Base-by-base conservation (phyloP, 1,140 invertebrate genomes). In the Homarus americanus region DNA sequence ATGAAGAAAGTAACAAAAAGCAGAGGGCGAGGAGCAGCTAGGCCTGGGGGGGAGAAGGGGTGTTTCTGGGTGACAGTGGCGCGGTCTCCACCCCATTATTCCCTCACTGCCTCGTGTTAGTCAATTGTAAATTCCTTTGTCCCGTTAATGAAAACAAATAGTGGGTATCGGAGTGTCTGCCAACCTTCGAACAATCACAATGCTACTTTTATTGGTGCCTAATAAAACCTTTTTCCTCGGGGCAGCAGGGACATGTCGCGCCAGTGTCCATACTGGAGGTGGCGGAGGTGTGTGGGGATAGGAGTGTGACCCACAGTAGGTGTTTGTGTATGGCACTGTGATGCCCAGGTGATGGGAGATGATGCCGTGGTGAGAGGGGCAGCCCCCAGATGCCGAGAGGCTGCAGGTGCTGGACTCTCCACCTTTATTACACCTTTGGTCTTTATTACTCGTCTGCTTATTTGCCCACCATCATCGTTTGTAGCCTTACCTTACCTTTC, bases 91-190 rank as follows among this genome's bases (percentile, higher is more conserved):
- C 72, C 87, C 87, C 87, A 90, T 84, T 82, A 90, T 73, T 63
- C 79, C 69, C n/a, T 82, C 87, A 75, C 66, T 38, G 17, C 80
- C 72, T 75, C 80, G 87, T 90, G 87, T 90, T 90, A 90, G 80
- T 84, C 72, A 76, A 76, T 75, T 84, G 87, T 90, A 90, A 83
- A 83, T 90, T 78, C 87, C 87, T 90, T 90, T 90, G 87, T 90
- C 87, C 80, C 87, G 69, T 90, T 90, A 90, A 90, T 90, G 87
- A 90, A 90, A 90, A 90, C 87, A 90, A 90, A 90, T 84, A 90
- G 87, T 90, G 87, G 87, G 80, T 90, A 90, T 90, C 87, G 87
- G 69, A 40, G 79, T 69, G 80, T 63, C 87, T 84, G 80, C 87
- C 80, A 90, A 44, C 69, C 72, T 78, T 76, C 87, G 87, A 90